Evolutionary conservation across 1,140 invertebrate genomes (phyloP).

Genomic region (Pogonomyrmex barbatus): DNA sequence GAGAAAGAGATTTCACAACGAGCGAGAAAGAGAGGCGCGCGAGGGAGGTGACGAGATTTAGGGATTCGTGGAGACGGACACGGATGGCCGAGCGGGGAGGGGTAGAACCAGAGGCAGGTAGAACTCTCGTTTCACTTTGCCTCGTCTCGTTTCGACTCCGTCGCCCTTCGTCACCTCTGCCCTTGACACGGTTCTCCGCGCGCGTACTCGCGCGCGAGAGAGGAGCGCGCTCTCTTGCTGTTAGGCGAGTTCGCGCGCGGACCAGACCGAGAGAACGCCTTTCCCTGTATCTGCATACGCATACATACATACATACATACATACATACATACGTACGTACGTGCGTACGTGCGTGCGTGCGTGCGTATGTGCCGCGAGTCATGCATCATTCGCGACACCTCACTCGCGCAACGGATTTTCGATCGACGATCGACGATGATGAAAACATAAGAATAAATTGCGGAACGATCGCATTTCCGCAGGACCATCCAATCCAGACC

Average conservation of each 20-base stretch:
- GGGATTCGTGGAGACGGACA: slow-evolving; percentile 36
- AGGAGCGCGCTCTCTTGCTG: slow-evolving; percentile 66
- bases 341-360: too few relatives aligned
- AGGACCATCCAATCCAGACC: background rate
- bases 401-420: slow-evolving; percentile 37
- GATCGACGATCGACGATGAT: background rate
- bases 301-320: background rate
- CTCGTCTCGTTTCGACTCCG: slow-evolving; percentile 79
- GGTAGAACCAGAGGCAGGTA: slow-evolving; percentile 69
- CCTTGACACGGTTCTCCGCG: slow-evolving; percentile 83
- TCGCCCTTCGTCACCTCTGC: slow-evolving; percentile 76
- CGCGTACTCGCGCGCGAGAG: slow-evolving; percentile 64
- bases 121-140: slow-evolving; percentile 77
- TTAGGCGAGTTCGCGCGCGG: slow-evolving; percentile 63
- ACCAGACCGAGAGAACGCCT: slow-evolving; percentile 63
- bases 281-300: slow-evolving; percentile 41
- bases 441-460: background rate
- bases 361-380: slow-evolving; percentile 12
- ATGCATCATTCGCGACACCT: background rate
- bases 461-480: background rate
- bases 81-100: background rate
- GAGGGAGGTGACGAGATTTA: slow-evolving; percentile 48
- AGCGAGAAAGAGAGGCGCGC: background rate
- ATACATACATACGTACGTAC: too few relatives aligned
- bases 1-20: slow-evolving; percentile 25